phyloP scores from a whole-genome alignment of 2,888 invertebrate genomes.

The Agapetus fuscipes region DNA sequence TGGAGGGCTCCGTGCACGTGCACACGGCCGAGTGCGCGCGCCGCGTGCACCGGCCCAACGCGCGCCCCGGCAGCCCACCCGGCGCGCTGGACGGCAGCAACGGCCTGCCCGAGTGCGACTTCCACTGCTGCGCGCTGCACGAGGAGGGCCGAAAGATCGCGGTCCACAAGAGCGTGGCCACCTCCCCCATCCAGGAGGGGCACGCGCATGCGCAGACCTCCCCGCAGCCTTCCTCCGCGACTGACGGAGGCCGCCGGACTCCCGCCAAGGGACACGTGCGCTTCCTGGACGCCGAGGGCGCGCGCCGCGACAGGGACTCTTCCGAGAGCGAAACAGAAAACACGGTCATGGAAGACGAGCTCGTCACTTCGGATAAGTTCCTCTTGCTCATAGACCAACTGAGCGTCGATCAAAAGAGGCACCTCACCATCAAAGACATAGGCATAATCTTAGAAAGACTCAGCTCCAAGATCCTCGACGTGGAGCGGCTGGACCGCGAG shows the following conservation, averaged over 20 bases:
- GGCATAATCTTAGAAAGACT: conserved; percentile 88
- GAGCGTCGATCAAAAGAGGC: conserved; percentile 84
- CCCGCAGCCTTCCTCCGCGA: conserved; percentile 49
- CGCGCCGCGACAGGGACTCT: conserved; percentile 66
- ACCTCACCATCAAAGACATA: conserved; percentile 89
- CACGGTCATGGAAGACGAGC: conserved; percentile 86
- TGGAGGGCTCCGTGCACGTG: conserved; percentile 68
- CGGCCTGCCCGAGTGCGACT: conserved; percentile 71
- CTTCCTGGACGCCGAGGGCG: conserved; percentile 70
- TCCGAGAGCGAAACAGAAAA: conserved; percentile 91
- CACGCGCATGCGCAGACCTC: conserved; percentile 39
- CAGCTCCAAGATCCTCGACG: conserved; percentile 88
- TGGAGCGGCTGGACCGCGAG: conserved; percentile 84
- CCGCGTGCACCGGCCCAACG: conserved; percentile 58
- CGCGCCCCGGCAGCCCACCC: conserved; percentile 54
- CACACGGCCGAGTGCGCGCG: conserved; percentile 75
- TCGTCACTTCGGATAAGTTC: conserved; percentile 84
- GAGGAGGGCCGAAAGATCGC: conserved; percentile 88
- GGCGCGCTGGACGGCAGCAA: conserved; percentile 45
- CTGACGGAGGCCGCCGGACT: conserved; percentile 31
- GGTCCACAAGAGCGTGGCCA: conserved; percentile 86
- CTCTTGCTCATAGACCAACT: conserved; percentile 87
- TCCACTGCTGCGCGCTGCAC: conserved; percentile 91
- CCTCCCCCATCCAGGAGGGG: conserved; percentile 82
- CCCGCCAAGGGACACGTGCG: conserved; percentile 71